Base-by-base conservation (phyloP, 2,113 vertebrate species). In the Anolis carolinensis region DNA sequence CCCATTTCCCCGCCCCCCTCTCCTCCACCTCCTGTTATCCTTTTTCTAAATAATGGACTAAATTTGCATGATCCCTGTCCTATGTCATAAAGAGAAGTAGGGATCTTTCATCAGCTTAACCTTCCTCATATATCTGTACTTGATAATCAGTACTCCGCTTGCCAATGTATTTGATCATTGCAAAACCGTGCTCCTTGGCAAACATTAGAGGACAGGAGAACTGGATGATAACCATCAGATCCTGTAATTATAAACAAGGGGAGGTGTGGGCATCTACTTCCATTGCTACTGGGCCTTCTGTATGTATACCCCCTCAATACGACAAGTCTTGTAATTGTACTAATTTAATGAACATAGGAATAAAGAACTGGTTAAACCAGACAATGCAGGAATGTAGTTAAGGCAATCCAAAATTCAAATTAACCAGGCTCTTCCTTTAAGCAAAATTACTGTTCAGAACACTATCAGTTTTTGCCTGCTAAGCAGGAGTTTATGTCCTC, bases 1-100 rank as follows among this genome's bases (percentile, higher is more conserved):
- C 93, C 94, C 78, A 87, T 91, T 92, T 92, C 84, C 87, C 39
- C 84, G 75, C 6, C 76, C 13, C 16, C 88, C 91, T 52, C n/a
- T 34, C n/a, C 16, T 36, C 23, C 32, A 32, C n/a, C 55, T 21
- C 52, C 72, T 65, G 25, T 90, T 93, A 91, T 80, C 85, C 52
- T 48, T 83, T 44, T 65, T 73, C 93, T 90, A 92, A 95, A 96
- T 94, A 94, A 94, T 21, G 84, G 94, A 95, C 93, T 94, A 93
- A 91, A 96, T 97, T 96, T 96, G 95, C 95, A 93, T 96, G 95
- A 94, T 96, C 93, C 94, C 94, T 96, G 94, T 96, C 93, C 95
- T 93, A 90, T 93, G 93, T 91, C 92, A 94, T 89, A 81, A 93
- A 92, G 89, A 83, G 93, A 95, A 96, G 89, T 83, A 93, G 95